Evolutionary conservation across 2,113 vertebrate genomes (phyloP).

Genomic region (Mustelus asterias): DNA sequence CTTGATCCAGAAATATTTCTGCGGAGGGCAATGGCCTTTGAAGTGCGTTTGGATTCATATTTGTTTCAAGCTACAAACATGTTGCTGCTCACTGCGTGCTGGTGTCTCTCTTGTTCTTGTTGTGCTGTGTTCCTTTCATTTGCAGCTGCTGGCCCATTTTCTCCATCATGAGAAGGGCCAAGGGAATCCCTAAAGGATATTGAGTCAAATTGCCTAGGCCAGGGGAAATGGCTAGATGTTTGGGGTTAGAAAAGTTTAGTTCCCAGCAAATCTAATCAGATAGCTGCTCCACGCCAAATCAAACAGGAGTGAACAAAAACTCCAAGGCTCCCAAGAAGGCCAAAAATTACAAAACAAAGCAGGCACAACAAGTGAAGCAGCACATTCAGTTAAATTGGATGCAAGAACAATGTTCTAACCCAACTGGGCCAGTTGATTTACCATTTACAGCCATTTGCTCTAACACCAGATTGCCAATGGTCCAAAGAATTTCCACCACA

Average conservation of each 20-base stretch:
- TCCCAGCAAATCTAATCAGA: not conserved
- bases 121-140: not conserved
- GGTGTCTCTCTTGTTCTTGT: not conserved
- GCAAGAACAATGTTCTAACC: not conserved
- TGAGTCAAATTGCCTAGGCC: too few relatives aligned
- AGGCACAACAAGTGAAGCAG: not conserved
- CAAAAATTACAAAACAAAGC: not conserved
- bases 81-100: not conserved
- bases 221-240: not conserved
- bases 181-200: not conserved
- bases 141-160: not conserved
- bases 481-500: not conserved
- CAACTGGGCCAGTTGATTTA: not conserved
- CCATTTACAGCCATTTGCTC: not conserved
- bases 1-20: too few relatives aligned
- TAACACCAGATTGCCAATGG: not conserved
- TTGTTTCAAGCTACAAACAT: too few relatives aligned
- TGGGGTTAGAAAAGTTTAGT: not conserved
- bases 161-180: not conserved
- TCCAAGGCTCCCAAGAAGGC: not conserved
- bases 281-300: not conserved
- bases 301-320: not conserved
- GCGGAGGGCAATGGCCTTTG: too few relatives aligned
- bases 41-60: too few relatives aligned
- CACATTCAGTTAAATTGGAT: not conserved